Conservation (phyloP, 2,797 vertebrate species). For the Cirrhinus molitorella region DNA sequence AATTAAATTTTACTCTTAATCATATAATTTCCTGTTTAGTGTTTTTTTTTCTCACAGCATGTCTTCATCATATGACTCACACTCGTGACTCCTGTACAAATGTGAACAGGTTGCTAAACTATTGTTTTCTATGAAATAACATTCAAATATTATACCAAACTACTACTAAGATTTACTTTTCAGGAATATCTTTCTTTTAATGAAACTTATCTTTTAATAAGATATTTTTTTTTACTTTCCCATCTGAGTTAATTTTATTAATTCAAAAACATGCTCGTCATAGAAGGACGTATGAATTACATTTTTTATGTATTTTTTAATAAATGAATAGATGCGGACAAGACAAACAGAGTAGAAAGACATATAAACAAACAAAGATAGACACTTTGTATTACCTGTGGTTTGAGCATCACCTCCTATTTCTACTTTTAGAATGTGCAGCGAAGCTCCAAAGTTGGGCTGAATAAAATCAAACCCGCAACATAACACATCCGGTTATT, state of each 20-base stretch:
- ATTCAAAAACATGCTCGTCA: neutral
- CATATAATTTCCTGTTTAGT: neutral
- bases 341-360: neutral
- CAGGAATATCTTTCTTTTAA: neutral
- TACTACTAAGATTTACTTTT: neutral
- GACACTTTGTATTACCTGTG: slow-evolving; percentile 82
- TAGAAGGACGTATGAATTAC: neutral
- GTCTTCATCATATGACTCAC: neutral
- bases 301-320: neutral
- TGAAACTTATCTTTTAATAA: neutral
- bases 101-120: neutral
- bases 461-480: slow-evolving; percentile 63
- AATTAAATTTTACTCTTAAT: neutral
- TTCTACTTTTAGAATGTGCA: slow-evolving; percentile 98
- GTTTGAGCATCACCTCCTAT: slow-evolving; percentile 96
- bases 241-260: neutral
- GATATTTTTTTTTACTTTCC: too few relatives aligned
- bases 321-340: neutral
- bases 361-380: neutral
- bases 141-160: neutral
- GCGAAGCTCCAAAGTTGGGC: slow-evolving; percentile 94
- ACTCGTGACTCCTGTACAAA: too few relatives aligned
- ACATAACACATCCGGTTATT: neutral
- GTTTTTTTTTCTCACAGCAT: neutral
- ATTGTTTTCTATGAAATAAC: neutral